Evolutionary conservation across 2,888 invertebrate species (phyloP).

Genomic region (Stomorhina lunata): DNA sequence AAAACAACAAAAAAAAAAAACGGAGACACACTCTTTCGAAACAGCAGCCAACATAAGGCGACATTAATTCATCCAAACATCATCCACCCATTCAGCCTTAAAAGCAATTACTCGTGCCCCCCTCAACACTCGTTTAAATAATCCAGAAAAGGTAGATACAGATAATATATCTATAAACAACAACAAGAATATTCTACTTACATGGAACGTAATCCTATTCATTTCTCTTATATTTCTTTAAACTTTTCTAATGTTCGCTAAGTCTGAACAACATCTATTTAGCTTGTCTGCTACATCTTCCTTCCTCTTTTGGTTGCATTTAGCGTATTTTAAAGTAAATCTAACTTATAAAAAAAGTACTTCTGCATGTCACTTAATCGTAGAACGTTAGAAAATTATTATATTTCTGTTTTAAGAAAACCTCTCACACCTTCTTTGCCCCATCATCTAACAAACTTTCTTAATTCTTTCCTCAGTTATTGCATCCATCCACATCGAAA

Average conservation of each 20-base stretch:
- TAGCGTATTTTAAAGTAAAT: not conserved
- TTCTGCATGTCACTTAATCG: conserved; percentile 53
- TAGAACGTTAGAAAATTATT: conserved; percentile 45
- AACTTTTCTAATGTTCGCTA: too few species aligned
- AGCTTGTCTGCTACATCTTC: too few species aligned
- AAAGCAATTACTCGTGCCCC: conserved; percentile 53
- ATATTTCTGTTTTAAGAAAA: not conserved
- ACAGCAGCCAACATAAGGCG: conserved; percentile 38
- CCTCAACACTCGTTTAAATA: conserved; percentile 6
- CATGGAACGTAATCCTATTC: conserved; percentile 66
- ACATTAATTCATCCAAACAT: conserved; percentile 27
- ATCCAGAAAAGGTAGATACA: not conserved
- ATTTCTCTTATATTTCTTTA: conserved; percentile 41
- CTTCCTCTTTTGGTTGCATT: conserved; percentile 4
- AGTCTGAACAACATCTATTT: too few species aligned
- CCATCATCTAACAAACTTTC: not conserved
- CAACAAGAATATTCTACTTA: conserved; percentile 50
- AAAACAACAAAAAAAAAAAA: conserved; percentile 13
- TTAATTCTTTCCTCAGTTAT: conserved; percentile 6
- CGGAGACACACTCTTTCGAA: not conserved
- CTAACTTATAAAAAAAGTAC: not conserved
- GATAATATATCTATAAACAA: conserved; percentile 43
- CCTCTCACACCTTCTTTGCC: not conserved
- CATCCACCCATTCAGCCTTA: conserved; percentile 40
- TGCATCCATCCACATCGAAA: not conserved